phyloP scores from a whole-genome alignment of 2,113 vertebrate species.

The Sinocyclocheilus maitianheensis region DNA sequence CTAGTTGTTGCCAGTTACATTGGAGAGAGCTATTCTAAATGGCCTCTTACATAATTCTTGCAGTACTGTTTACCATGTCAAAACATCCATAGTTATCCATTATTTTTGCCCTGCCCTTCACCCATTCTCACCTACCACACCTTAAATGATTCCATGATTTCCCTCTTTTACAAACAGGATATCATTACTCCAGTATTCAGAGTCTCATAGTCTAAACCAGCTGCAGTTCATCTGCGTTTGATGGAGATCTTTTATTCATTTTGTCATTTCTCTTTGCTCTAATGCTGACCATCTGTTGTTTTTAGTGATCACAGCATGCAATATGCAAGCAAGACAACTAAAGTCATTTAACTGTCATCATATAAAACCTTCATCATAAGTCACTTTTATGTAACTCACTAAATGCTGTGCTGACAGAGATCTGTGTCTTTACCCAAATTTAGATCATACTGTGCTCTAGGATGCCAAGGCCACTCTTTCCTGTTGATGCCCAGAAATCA shows the following conservation, averaged over 20 bases:
- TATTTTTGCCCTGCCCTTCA: slow-evolving; percentile 42
- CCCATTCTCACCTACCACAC: slow-evolving; percentile 12
- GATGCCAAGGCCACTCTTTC: slow-evolving; percentile 54
- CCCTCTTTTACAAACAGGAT: slow-evolving; percentile 45
- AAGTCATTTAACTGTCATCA: background rate
- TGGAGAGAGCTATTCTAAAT: slow-evolving; percentile 61
- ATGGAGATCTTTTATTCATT: background rate
- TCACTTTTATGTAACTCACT: background rate
- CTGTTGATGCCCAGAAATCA: slow-evolving; percentile 59
- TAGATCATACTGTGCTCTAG: slow-evolving; percentile 5
- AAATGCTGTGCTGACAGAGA: background rate
- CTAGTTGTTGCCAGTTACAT: slow-evolving; percentile 62
- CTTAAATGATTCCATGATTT: slow-evolving; percentile 4
- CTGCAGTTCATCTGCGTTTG: background rate
- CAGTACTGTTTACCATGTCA: slow-evolving; percentile 46
- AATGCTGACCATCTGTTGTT: slow-evolving; percentile 13
- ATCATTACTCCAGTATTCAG: slow-evolving; percentile 13
- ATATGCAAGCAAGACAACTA: background rate
- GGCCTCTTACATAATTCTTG: slow-evolving; percentile 51
- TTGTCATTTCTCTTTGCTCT: background rate
- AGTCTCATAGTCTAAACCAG: background rate
- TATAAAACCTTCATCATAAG: background rate
- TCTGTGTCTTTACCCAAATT: background rate
- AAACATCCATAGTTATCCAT: background rate
- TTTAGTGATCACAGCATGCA: background rate